phyloP scores from a whole-genome alignment of 2,113 vertebrate genomes.

The Eira barbara region DNA sequence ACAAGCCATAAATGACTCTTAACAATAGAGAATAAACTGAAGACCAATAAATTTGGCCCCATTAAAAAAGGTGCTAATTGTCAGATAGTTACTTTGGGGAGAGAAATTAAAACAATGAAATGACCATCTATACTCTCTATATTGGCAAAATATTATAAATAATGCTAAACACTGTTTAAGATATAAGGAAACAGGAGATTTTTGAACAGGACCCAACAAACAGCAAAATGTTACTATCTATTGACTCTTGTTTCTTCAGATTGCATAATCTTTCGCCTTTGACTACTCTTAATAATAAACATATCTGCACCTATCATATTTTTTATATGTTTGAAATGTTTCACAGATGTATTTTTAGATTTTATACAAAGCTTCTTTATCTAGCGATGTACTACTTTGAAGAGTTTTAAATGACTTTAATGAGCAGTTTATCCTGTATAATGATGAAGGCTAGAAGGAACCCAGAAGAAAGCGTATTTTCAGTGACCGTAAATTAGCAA shows the following conservation, averaged over 20 bases:
- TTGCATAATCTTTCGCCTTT: neutral
- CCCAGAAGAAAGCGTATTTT: neutral
- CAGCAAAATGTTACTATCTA: neutral
- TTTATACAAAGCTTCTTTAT: neutral
- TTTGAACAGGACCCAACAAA: neutral
- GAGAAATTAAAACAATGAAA: neutral
- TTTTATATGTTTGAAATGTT: neutral
- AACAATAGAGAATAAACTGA: neutral
- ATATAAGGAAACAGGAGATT: neutral
- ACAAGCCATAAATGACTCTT: neutral
- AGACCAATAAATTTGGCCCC: neutral
- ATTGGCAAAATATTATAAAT: neutral
- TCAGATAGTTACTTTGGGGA: neutral
- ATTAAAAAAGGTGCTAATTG: neutral
- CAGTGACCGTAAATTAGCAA: neutral
- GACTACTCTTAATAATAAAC: neutral
- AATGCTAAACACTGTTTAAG: neutral
- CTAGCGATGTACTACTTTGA: neutral
- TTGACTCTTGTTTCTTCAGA: neutral
- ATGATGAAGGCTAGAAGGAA: neutral
- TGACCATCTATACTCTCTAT: neutral
- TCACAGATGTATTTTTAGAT: neutral
- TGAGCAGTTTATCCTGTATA: neutral
- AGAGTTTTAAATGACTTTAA: neutral
- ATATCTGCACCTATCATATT: neutral